Percentiles rank a stretch among this genome's conserved stretches.
Conservation (phyloP, 1,140 invertebrate genomes). For the Drosophila nigromelanica region DNA sequence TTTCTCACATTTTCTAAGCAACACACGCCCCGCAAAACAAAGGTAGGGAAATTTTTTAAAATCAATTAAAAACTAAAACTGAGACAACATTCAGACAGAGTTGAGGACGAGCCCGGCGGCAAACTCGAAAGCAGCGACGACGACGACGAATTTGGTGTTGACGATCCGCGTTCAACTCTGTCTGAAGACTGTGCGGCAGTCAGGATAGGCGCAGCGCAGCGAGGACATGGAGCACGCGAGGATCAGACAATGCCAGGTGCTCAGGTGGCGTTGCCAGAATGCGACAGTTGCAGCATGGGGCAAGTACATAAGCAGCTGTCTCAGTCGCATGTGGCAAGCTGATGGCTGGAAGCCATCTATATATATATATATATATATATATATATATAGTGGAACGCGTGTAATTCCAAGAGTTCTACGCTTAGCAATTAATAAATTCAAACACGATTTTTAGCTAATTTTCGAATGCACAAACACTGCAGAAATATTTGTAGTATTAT, state of each 20-base stretch:
- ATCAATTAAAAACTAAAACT: conserved; percentile 48
- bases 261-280: conserved; percentile 44
- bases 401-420: conserved; percentile 41
- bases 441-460: conserved; percentile 5
- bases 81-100: conserved; percentile 76
- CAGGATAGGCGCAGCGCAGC: conserved; percentile 12
- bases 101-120: conserved; percentile 68
- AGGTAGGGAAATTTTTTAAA: conserved; percentile 25
- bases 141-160: conserved; percentile 40
- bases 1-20: conserved; percentile 60
- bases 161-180: conserved; percentile 80
- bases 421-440: neutral
- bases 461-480: conserved; percentile 9
- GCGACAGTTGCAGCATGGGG: conserved; percentile 44
- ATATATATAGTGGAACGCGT: conserved; percentile 14
- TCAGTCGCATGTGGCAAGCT: conserved; percentile 31
- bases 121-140: conserved; percentile 42
- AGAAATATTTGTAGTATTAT: conserved; percentile 21
- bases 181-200: conserved; percentile 80
- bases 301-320: conserved; percentile 63
- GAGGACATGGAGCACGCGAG: conserved; percentile 54
- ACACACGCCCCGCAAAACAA: conserved; percentile 58
- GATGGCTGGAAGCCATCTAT: conserved; percentile 21
- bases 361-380: neutral
- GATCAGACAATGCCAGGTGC: conserved; percentile 46